A percentile compares a stretch with the other conserved stretches of the same genome.
phyloP scores from a whole-genome alignment of 1,140 invertebrate species.

The Apis dorsata region DNA sequence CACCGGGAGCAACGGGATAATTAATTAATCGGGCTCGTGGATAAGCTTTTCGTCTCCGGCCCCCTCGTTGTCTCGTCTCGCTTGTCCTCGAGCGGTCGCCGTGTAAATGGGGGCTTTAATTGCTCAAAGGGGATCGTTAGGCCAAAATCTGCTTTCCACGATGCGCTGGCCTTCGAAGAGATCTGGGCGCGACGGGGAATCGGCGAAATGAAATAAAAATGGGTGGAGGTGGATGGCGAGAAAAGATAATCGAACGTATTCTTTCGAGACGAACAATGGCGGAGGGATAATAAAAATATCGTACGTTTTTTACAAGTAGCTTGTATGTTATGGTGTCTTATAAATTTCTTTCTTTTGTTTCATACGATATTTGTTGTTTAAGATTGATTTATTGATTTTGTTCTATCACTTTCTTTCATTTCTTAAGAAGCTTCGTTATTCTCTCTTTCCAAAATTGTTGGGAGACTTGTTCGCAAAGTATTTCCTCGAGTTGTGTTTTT shows the following conservation, averaged over 20 bases:
- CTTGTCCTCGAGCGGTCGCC: conserved; percentile 14
- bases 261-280: no score
- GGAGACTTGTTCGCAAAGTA: no score
- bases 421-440: no score
- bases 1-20: conserved; percentile 31
- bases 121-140: conserved; percentile 46
- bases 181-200: neutral
- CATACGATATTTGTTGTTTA: no score
- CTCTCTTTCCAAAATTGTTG: no score
- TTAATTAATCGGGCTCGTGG: conserved; percentile 38
- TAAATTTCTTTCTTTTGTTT: no score
- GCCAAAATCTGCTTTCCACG: conserved; percentile 6
- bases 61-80: conserved; percentile 24
- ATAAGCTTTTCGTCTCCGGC: conserved; percentile 20
- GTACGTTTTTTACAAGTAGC: no score
- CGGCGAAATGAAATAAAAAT: neutral
- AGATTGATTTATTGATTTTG: no score
- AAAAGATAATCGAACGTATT: neutral
- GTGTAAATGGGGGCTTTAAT: conserved; percentile 32
- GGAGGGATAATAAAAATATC: no score
- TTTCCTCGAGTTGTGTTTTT: no score
- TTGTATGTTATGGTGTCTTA: no score
- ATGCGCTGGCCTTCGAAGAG: neutral
- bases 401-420: no score
- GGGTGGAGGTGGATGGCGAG: neutral